These are phyloP conservation scores for Rhynchopsitta pachyrhyncha DNA, from an alignment of 2,113 vertebrate species.

Conservation along the genomic window DNA sequence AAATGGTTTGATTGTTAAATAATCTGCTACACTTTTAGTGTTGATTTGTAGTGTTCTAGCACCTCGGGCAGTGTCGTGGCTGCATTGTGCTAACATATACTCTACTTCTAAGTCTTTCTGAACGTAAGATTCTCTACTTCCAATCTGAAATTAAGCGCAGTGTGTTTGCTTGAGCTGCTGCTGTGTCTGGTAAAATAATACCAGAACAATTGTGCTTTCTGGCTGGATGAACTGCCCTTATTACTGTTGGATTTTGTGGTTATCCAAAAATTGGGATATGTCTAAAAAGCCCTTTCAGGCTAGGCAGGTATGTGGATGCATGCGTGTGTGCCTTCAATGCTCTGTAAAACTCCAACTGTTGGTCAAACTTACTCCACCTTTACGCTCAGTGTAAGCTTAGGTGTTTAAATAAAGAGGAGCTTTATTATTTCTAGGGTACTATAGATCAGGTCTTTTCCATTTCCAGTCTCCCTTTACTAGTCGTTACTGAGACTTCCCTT, in stretches of 20 bases:
- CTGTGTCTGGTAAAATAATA: background rate
- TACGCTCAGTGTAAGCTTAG: background rate
- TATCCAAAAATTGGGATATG: background rate
- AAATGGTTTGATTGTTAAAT: background rate
- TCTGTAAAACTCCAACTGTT: background rate
- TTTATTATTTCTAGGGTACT: background rate
- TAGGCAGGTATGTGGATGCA: background rate
- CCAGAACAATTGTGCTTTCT: background rate
- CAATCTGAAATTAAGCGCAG: background rate
- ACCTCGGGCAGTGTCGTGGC: background rate
- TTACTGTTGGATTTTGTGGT: background rate
- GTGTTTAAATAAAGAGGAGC: background rate
- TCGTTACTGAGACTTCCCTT: background rate
- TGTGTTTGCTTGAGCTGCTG: background rate
- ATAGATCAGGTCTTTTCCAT: background rate
- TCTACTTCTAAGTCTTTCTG: background rate
- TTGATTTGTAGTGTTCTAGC: background rate
- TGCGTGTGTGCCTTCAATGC: background rate
- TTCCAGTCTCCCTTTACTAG: background rate
- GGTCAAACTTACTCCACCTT: background rate
- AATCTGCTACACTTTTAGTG: background rate
- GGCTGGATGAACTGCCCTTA: background rate
- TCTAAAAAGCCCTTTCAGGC: background rate
- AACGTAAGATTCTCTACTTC: background rate
- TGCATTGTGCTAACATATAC: background rate